A percentile compares a stretch with the other conserved stretches of the same genome.
These are phyloP conservation scores for Furcula furcula DNA, from an alignment of 2,888 invertebrate genomes.

Conservation along the genomic window DNA sequence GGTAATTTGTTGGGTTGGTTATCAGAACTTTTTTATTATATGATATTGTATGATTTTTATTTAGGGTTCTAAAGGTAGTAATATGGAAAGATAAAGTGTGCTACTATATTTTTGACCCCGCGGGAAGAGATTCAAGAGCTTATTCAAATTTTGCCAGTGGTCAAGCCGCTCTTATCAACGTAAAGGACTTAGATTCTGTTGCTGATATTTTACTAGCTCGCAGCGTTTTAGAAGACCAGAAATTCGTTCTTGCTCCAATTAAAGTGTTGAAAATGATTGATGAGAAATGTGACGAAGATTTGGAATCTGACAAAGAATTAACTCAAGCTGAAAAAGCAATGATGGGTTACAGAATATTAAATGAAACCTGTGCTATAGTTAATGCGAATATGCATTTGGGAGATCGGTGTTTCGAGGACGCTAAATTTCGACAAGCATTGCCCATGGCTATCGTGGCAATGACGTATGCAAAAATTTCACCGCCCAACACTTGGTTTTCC, in stretches of 20 bases:
- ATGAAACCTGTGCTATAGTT: constrained; percentile 80
- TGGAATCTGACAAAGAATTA: constrained; percentile 72
- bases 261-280: constrained; percentile 71
- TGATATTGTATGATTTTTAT: too few species aligned
- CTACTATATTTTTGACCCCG: constrained; percentile 85
- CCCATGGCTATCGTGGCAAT: constrained; percentile 82
- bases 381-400: constrained; percentile 82
- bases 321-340: constrained; percentile 72
- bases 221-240: constrained; percentile 71
- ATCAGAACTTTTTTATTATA: too few species aligned
- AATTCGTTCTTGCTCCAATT: constrained; percentile 71
- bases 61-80: constrained; percentile 69
- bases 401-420: constrained; percentile 81
- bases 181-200: constrained; percentile 74
- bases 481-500: constrained; percentile 82
- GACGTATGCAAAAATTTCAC: constrained; percentile 85
- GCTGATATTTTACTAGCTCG: constrained; percentile 75
- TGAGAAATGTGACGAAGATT: constrained; percentile 65
- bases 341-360: constrained; percentile 79
- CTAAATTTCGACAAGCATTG: constrained; percentile 82
- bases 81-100: constrained; percentile 83
- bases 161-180: constrained; percentile 79
- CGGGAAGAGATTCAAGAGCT: constrained; percentile 76
- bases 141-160: constrained; percentile 74
- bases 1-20: too few species aligned